phyloP scores from a whole-genome alignment of 2,888 invertebrate species.

The Rhingia rostrata region DNA sequence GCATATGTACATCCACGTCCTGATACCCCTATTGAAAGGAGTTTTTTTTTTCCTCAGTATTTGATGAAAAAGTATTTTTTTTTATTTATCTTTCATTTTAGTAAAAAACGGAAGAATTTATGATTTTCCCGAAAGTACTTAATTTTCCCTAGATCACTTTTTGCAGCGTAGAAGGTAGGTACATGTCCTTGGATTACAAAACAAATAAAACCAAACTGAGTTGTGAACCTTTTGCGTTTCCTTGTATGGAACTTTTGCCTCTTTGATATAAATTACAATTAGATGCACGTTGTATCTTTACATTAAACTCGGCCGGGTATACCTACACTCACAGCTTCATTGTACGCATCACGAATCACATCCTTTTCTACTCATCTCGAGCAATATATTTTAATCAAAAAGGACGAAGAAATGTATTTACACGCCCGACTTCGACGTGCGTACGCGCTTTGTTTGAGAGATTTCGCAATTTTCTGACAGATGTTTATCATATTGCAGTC shows the following conservation, averaged over 20 bases:
- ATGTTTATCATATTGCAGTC: conserved; percentile 69
- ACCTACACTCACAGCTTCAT: background rate
- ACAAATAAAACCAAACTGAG: no score
- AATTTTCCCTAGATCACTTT: no score
- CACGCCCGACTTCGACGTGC: conserved; percentile 16
- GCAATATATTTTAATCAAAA: conserved; percentile 74
- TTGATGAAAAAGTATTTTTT: no score
- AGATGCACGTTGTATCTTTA: conserved; percentile 68
- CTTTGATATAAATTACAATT: conserved; percentile 68
- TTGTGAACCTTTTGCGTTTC: conserved; percentile 1
- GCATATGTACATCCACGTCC: no score
- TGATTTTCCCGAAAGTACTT: no score
- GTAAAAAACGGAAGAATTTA: no score
- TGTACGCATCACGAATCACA: conserved; percentile 51
- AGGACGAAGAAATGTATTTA: conserved; percentile 59
- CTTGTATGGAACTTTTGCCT: conserved; percentile 46
- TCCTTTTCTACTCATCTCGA: conserved; percentile 69
- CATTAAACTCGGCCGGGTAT: conserved; percentile 58
- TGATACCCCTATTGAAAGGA: no score
- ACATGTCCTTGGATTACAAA: no score
- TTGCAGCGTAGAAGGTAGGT: no score
- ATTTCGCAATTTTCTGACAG: conserved; percentile 68
- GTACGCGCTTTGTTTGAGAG: conserved; percentile 19
- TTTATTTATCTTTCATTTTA: no score
- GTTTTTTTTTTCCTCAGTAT: no score